Conservation (phyloP, 2,113 vertebrate species). For the Siniperca knerii region DNA sequence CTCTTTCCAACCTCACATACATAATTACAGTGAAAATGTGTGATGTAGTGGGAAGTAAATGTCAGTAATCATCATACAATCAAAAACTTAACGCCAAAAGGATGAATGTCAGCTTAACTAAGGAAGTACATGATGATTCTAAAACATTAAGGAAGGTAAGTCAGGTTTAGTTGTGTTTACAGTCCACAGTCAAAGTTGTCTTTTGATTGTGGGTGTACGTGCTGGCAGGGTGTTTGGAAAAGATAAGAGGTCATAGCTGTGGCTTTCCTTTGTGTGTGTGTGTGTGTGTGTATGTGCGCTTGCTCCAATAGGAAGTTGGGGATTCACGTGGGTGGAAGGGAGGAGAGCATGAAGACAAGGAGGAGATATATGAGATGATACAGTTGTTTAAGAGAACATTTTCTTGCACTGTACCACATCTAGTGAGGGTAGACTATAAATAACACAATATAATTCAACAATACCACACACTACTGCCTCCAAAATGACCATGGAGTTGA, state of each 20-base stretch:
- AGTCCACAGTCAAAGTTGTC: neutral
- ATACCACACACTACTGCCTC: too few relatives aligned
- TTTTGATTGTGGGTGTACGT: neutral
- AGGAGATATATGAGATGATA: constrained; percentile 18
- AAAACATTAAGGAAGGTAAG: neutral
- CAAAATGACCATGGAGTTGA: neutral
- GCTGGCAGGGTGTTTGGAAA: constrained; percentile 6
- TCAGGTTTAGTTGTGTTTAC: neutral
- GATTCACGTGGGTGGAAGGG: constrained; percentile 12
- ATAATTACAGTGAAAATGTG: neutral
- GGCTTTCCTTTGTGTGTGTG: neutral
- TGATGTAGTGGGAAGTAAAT: neutral
- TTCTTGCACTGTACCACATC: neutral
- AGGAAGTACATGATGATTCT: neutral
- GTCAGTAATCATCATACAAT: too few relatives aligned
- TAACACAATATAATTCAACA: neutral
- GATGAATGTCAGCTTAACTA: neutral
- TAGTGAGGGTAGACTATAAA: neutral
- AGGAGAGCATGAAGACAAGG: constrained; percentile 8
- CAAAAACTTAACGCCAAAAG: neutral
- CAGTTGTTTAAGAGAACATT: neutral
- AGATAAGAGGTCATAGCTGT: constrained; percentile 29
- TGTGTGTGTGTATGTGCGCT: neutral
- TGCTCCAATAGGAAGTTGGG: constrained; percentile 14
- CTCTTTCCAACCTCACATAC: neutral